Evolutionary conservation across 2,113 vertebrate genomes (phyloP), one percentile per base, ranked within the genome.

Genomic region (Lontra canadensis): DNA sequence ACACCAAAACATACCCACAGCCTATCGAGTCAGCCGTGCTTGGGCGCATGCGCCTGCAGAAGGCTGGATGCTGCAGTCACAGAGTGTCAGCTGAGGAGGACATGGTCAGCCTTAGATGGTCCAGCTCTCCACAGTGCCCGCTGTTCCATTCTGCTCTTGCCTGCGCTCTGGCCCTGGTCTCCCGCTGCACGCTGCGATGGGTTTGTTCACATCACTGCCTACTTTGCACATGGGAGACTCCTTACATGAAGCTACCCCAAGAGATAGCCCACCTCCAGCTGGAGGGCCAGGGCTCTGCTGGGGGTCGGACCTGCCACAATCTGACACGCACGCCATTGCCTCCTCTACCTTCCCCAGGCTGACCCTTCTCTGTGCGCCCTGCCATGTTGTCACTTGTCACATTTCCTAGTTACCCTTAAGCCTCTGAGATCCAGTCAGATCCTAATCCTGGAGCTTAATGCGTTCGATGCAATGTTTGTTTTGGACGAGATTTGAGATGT

Each of bases 381-480:
- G 26, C 44, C 17, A 29, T 10, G 29, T 21, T 71, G 84, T 87
- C 79, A 90, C 36, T 44, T 79, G 69, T 90, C 93, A 86, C n/a
- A 10, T 81, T 93, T 94, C 74, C 78, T 88, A 69, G 88, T 89
- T 74, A 49, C 23, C 29, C 71, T 12, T 67, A 95, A 93, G 73
- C 61, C 82, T 80, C 82, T 59, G 31, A 79, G 36, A 94, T 44
- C 42, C 67, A 93, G 89, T 85, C 61, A 96, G 78, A 96, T n/a
- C 31, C 96, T 88, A 93, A 97, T 97, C 86, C 86, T 44, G 14
- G 67, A 86, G 87, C 57, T 94, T 94, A 95, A 96, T 82, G 73
- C n/a, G 26, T 88, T 76, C 23, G 82, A 93, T 12, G 55, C 85
- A 89, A 92, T 96, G 78, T 91, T 96, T 97, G 73, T 74, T 96